These are phyloP conservation scores for Crotophaga sulcirostris DNA, from an alignment of 2,113 vertebrate species.

Conservation along the genomic window DNA sequence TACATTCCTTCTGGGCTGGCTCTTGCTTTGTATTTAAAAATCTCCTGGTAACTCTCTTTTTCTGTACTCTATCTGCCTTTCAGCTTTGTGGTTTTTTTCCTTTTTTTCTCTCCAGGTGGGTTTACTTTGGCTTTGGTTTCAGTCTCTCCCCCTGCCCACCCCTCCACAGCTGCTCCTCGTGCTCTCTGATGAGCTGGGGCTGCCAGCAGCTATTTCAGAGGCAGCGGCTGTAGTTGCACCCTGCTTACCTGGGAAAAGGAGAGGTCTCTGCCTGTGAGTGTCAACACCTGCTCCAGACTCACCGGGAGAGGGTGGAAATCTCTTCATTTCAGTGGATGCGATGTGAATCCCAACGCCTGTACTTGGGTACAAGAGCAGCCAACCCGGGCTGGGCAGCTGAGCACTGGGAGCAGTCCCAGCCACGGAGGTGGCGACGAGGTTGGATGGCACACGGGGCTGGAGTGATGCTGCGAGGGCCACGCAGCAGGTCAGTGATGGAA, in stretches of 20 bases:
- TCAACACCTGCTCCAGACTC: rapidly evolving
- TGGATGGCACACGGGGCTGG: background rate
- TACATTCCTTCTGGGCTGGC: constrained; percentile 29
- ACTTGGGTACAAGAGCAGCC: rapidly evolving
- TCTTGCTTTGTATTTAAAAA: constrained; percentile 22
- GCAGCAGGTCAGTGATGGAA: background rate
- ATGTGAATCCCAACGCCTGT: rapidly evolving
- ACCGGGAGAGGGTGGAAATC: rapidly evolving
- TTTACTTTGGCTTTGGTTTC: background rate
- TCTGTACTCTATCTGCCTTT: background rate
- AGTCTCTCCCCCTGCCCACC: background rate
- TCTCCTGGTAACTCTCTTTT: background rate
- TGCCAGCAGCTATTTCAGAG: background rate
- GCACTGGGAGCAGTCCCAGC: rapidly evolving
- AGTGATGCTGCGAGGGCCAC: background rate
- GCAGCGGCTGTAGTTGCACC: no score
- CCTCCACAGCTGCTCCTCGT: background rate
- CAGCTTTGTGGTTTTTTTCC: background rate
- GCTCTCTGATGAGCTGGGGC: background rate
- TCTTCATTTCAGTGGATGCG: background rate
- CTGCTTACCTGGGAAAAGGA: background rate
- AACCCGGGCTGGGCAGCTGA: rapidly evolving
- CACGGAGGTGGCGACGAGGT: rapidly evolving
- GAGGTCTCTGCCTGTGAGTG: background rate
- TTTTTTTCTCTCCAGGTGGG: background rate